phyloP scores from a whole-genome alignment of 2,797 vertebrate species.

The Kryptopterus vitreolus region DNA sequence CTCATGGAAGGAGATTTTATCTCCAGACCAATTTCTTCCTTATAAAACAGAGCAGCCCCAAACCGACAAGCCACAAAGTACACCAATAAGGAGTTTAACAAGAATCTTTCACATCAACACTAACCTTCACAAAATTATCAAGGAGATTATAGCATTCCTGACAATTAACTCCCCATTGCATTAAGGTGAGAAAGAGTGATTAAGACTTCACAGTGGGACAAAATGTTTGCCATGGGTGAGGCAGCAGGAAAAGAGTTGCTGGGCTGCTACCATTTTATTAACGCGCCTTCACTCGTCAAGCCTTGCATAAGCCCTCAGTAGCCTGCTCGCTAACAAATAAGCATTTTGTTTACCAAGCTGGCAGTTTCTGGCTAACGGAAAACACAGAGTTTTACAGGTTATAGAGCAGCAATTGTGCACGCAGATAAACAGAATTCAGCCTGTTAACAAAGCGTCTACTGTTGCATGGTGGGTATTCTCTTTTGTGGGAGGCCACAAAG shows the following conservation, averaged over 20 bases:
- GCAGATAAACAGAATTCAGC: constrained; percentile 61
- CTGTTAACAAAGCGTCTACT: constrained; percentile 74
- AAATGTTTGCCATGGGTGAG: constrained; percentile 43
- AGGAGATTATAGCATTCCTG: constrained; percentile 52
- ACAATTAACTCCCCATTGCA: constrained; percentile 36
- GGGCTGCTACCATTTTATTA: constrained; percentile 71
- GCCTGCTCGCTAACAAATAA: constrained; percentile 57
- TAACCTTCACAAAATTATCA: constrained; percentile 38
- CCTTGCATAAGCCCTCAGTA: constrained; percentile 22
- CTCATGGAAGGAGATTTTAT: background rate
- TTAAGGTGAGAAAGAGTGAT: constrained; percentile 57
- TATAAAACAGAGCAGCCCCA: constrained; percentile 11
- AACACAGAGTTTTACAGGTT: constrained; percentile 57
- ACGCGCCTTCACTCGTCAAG: constrained; percentile 18
- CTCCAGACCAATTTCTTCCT: constrained; percentile 33
- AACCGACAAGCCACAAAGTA: constrained; percentile 44
- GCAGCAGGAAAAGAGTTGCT: constrained; percentile 34
- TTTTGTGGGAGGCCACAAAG: constrained; percentile 27
- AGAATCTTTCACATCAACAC: constrained; percentile 29
- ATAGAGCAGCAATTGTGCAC: constrained; percentile 66
- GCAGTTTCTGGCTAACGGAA: constrained; percentile 57
- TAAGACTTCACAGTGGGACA: constrained; percentile 57
- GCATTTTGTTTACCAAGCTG: constrained; percentile 51
- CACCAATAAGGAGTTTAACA: constrained; percentile 49
- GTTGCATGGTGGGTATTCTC: constrained; percentile 60